Percentiles rank a stretch among this genome's conserved stretches.
Conservation (phyloP, 30 jellyfish, hydroid and myxozoan species). For the Clytia hemisphaerica region DNA sequence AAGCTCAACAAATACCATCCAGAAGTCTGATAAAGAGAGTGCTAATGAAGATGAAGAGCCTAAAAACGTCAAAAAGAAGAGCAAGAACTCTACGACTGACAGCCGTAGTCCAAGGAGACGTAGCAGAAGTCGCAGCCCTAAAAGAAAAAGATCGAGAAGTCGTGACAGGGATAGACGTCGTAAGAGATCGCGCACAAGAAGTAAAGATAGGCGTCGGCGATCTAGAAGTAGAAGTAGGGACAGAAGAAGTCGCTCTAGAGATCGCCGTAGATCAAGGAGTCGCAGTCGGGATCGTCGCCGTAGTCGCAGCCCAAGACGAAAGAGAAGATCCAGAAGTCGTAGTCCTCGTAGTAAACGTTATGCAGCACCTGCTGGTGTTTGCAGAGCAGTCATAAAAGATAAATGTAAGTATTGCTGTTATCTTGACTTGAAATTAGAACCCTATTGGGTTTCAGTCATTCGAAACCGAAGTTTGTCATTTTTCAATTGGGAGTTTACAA, state of each 20-base stretch:
- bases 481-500: too few relatives aligned
- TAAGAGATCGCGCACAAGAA: constrained; percentile 19
- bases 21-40: too few relatives aligned
- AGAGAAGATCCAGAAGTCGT: constrained; percentile 31
- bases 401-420: constrained; percentile 2
- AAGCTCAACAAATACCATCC: too few relatives aligned
- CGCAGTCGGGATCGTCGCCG: too few relatives aligned
- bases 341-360: constrained; percentile 27
- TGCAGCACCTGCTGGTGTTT: constrained; percentile 41
- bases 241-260: constrained; percentile 10
- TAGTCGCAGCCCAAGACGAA: constrained; percentile 37
- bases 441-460: too few relatives aligned
- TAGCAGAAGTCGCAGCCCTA: constrained; percentile 22
- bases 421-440: background rate
- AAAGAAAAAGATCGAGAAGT: background rate
- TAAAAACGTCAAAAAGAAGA: background rate
- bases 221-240: constrained; percentile 46
- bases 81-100: too few relatives aligned
- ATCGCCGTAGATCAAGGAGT: too few relatives aligned
- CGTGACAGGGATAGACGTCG: constrained; percentile 7
- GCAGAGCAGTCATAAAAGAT: constrained; percentile 73
- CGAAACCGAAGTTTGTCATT: too few relatives aligned
- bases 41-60: background rate
- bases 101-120: too few relatives aligned
- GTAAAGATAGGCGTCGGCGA: constrained; percentile 14